Percentiles rank a stretch among this genome's conserved stretches.
Conservation (phyloP, 2,797 vertebrate genomes). For the Rousettus madagascariensis region DNA sequence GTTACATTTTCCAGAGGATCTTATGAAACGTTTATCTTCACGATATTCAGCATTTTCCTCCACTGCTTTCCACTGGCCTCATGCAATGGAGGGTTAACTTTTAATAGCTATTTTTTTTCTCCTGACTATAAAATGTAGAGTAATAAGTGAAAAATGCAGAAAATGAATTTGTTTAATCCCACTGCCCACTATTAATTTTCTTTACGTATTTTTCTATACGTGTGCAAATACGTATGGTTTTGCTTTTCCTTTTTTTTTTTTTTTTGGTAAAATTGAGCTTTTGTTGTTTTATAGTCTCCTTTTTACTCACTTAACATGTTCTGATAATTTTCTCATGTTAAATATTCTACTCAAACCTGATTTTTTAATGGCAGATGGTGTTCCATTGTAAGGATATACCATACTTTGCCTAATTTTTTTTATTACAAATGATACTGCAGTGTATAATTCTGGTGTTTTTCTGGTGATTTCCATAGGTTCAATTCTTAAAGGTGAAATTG, state of each 20-base stretch:
- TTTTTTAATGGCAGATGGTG: not conserved
- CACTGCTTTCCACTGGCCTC: not conserved
- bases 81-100: not conserved
- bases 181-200: not conserved
- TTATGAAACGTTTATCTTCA: not conserved
- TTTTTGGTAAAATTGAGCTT: not conserved
- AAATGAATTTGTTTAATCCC: not conserved
- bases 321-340: not conserved
- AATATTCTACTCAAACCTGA: not conserved
- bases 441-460: not conserved
- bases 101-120: not conserved
- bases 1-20: not conserved
- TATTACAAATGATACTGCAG: accelerated
- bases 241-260: not conserved
- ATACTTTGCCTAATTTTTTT: not conserved
- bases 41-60: not conserved
- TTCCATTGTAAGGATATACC: too few species aligned
- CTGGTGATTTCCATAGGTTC: not conserved
- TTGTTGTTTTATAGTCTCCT: not conserved
- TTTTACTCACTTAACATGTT: not conserved
- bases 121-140: not conserved
- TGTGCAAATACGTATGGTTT: not conserved
- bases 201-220: not conserved
- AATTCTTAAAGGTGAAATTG: not conserved
- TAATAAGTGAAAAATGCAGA: not conserved